Base-by-base conservation (phyloP, 2,888 invertebrate genomes). In the Psylliodes chrysocephalus region DNA sequence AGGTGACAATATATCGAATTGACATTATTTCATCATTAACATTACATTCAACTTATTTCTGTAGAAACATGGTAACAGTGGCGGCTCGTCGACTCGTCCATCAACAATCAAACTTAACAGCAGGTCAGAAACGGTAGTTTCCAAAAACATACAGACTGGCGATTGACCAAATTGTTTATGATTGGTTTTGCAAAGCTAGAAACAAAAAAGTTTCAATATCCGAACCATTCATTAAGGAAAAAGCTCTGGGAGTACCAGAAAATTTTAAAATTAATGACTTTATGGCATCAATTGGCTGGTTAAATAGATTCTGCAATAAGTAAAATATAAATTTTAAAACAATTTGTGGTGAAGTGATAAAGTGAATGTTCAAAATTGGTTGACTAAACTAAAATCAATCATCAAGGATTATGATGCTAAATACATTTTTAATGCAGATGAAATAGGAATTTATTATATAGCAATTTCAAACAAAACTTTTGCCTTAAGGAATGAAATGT, bases 381-480 rank as follows among this genome's bases (percentile, higher is more conserved):
- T 28, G 8, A n/a, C n/a, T n/a, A n/a, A n/a, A n/a, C n/a, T n/a
- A n/a, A n/a, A n/a, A n/a, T n/a, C n/a, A n/a, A n/a, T 28, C 4
- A 28, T 28, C 8, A 28, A 28, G 8, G 8, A 28, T 28, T 28
- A 28, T 28, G 28, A 28, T 28, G 5, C 28, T 28, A 30, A 56
- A 44, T 33, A 56, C 28, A 19, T 56, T 1, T 62, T 46, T 35
- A 60, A 61, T 55, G 60, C 46, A 18, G 60, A 64, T 25, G 60
- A 64, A 47, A 64, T 55, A 0, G 64, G 54, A 15, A 44, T 63
- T 52, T 60, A n/a, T 35, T 64, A 60, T 17, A 51, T 38, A 22
- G 52, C 46, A 6, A 8, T 61, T 17, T 51, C 61, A 6, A 55
- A 49, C 10, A 61, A 64, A 40, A 55, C 51, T n/a, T 60, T 54